phyloP scores from a whole-genome alignment of 2,888 invertebrate species.

The Drosophila paranaensis region DNA sequence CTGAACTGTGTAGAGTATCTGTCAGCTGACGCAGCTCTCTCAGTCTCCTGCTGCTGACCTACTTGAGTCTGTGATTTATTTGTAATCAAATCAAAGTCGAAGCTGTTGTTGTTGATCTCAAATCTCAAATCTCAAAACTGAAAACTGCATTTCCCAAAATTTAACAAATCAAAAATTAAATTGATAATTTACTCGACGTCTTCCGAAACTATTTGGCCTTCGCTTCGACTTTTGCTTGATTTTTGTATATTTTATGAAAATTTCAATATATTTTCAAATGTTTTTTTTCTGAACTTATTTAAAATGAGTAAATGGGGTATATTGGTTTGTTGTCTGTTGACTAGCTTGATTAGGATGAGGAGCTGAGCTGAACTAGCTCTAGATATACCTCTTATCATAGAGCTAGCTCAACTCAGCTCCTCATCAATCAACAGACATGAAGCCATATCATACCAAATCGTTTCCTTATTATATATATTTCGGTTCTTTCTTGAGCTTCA shows the following conservation, averaged over 20 bases:
- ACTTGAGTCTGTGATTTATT: conserved; percentile 38
- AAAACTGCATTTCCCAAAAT: conserved; percentile 17
- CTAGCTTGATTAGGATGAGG: too few species aligned
- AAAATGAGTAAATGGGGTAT: not conserved
- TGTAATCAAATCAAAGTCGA: conserved; percentile 21
- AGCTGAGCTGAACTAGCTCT: too few species aligned
- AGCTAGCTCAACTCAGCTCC: too few species aligned
- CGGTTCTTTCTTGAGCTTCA: too few species aligned
- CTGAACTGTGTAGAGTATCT: not conserved
- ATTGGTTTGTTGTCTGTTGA: not conserved
- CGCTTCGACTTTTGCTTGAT: conserved; percentile 10
- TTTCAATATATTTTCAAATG: conserved; percentile 3
- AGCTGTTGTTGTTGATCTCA: too few species aligned
- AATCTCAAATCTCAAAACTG: conserved; percentile 16
- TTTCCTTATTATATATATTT: too few species aligned
- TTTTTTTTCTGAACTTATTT: not conserved
- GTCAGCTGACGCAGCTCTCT: not conserved
- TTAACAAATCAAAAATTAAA: conserved; percentile 29
- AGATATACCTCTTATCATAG: too few species aligned
- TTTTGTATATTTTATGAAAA: conserved; percentile 28
- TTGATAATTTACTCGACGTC: conserved; percentile 37
- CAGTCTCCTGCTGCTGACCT: conserved; percentile 20
- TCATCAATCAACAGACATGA: too few species aligned
- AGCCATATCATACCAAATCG: too few species aligned
- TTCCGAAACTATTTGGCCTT: conserved; percentile 33